Conservation (phyloP, 1,140 invertebrate genomes). For the Palaemon carinicauda region DNA sequence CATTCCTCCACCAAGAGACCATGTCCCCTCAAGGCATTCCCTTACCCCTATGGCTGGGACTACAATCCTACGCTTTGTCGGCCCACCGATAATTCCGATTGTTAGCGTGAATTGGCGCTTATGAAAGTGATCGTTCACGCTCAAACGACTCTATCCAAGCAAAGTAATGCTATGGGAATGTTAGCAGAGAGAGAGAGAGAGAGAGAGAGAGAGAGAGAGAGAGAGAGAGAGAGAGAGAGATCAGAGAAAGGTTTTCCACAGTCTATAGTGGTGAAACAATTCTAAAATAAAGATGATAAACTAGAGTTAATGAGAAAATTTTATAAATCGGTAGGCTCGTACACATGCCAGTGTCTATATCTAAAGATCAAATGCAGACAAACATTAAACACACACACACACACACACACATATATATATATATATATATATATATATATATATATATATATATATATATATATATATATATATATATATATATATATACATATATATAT, state of each 20-base stretch:
- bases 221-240: background rate
- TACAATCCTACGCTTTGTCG: too few species aligned
- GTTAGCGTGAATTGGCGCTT: too few species aligned
- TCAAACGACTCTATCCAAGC: too few species aligned
- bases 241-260: background rate
- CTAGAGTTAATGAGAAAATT: background rate
- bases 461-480: background rate
- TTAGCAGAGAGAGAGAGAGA: slow-evolving; percentile 14
- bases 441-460: slow-evolving; percentile 20
- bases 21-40: too few species aligned
- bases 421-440: slow-evolving; percentile 35
- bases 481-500: slow-evolving; percentile 27
- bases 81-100: too few species aligned
- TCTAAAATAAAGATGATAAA: background rate
- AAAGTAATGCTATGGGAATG: background rate
- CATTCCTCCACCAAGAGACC: too few species aligned
- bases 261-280: background rate
- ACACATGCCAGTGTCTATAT: background rate
- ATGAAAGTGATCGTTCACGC: too few species aligned
- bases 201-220: slow-evolving; percentile 14
- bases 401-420: slow-evolving; percentile 29
- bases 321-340: too few species aligned
- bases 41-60: too few species aligned
- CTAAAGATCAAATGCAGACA: background rate
- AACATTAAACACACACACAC: too few species aligned